A percentile compares a stretch with the other conserved stretches of the same genome.
phyloP scores from a whole-genome alignment of 2,113 vertebrate genomes.

The Myiozetetes cayanensis region DNA sequence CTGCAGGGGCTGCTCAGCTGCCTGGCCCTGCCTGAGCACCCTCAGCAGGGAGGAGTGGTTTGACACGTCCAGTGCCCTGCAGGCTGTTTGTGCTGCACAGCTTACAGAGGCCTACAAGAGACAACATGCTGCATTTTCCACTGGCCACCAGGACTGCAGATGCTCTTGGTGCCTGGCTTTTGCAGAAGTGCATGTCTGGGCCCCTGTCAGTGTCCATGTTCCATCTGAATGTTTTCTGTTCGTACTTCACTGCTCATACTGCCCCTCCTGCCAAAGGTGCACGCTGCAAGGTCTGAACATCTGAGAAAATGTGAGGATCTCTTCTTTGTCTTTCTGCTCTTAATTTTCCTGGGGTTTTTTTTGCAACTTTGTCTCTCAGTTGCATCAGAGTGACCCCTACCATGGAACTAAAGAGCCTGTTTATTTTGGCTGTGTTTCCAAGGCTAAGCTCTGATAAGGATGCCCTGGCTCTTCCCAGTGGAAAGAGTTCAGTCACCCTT shows the following conservation, averaged over 20 bases:
- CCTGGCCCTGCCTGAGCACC: not conserved
- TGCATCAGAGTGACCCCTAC: not conserved
- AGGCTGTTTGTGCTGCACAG: not conserved
- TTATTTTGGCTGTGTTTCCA: not conserved
- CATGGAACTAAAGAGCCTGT: not conserved
- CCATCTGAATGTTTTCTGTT: not conserved
- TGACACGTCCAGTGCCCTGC: not conserved
- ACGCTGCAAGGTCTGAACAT: not conserved
- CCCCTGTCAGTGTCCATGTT: not conserved
- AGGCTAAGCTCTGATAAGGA: not conserved
- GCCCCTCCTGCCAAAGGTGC: not conserved
- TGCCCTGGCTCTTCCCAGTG: not conserved
- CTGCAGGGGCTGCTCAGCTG: not conserved
- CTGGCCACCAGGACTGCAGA: not conserved
- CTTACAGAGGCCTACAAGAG: not conserved
- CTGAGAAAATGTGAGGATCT: not conserved
- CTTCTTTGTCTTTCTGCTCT: not conserved
- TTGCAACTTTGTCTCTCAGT: not conserved
- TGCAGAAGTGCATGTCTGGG: not conserved
- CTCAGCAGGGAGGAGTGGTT: not conserved
- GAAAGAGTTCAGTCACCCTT: slow-evolving; percentile 13
- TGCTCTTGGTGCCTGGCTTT: not conserved
- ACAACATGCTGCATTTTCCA: not conserved
- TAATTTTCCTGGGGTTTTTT: not conserved
- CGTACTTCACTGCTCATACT: not conserved